Evolutionary conservation across 2,888 invertebrate species (phyloP), one percentile per base, ranked within the genome.

Genomic region (Macaria liturata): DNA sequence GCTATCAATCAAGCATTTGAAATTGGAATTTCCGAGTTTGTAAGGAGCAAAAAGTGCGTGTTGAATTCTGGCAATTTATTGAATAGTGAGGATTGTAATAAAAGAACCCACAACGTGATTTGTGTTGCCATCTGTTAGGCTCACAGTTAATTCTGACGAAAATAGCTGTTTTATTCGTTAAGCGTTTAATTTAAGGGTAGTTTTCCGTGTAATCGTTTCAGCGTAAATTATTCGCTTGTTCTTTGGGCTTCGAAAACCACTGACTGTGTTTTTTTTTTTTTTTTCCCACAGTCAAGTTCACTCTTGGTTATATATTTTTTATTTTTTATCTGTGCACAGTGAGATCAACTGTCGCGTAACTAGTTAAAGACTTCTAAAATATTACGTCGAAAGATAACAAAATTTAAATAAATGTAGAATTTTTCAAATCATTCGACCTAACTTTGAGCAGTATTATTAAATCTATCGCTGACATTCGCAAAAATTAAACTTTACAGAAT

Each of bases 1-100:
- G 76, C 74, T 74, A 86, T 87, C 84, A 80, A 86, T 86, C 85
- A 83, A 80, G 70, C 68, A 70, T 75, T 81, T 69, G 48, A 58
- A 60, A 57, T 54, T 59, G 54, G 55, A 60, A 56, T 51, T 60
- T 67, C 59, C 57, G 48, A 61, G 51, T 55, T 52, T 52, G 32
- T 49, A 50, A 54, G 46, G 48, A 51, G 52, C 49, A 50, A 54
- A 58, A 53, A 58, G 42, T 54, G 42, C 44, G 48, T 52, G 51
- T 47, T 45, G 40, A 46, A 50, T 50, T 46, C 43, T 8, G 46
- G 44, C 46, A 56, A 56, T 56, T 56, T 56, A 57, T 57, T 51
- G 47, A 57, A 57, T 44, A 46, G 56, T 20, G 42, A 34, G 46
- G 49, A 46, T 53, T 46, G 53, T 40, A 46, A 53, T 53, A 46